phyloP scores from a whole-genome alignment of 1,140 invertebrate species.

The Eueides isabella region DNA sequence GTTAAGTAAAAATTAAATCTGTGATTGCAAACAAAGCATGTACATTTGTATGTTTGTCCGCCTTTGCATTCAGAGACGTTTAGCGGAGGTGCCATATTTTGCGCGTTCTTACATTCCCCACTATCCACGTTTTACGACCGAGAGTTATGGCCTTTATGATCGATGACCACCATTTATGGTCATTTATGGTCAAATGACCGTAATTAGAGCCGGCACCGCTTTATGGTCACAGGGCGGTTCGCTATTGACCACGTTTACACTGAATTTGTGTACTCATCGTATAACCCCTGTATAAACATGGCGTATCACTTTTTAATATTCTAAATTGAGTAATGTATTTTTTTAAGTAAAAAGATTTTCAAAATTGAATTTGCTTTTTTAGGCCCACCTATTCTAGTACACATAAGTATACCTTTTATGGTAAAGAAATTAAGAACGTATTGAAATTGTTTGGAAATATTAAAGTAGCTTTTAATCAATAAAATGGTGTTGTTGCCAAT shows the following conservation, averaged over 20 bases:
- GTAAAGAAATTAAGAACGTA: too few relatives aligned
- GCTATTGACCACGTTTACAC: constrained; percentile 65
- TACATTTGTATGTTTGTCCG: neutral
- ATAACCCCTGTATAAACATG: constrained; percentile 32
- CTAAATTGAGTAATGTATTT: neutral
- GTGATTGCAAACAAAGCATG: neutral
- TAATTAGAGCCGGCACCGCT: constrained; percentile 68
- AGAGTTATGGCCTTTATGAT: constrained; percentile 74
- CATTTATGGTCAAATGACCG: constrained; percentile 70
- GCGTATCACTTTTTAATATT: constrained; percentile 5
- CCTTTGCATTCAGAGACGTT: constrained; percentile 4
- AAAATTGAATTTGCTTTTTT: too few relatives aligned
- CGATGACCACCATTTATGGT: constrained; percentile 71
- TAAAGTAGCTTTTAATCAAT: too few relatives aligned
- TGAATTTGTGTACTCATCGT: constrained; percentile 45
- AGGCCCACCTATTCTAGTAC: too few relatives aligned
- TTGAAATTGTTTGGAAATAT: too few relatives aligned
- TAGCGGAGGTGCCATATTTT: constrained; percentile 51
- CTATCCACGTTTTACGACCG: constrained; percentile 55
- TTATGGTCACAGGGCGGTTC: constrained; percentile 61
- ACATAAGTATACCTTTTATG: too few relatives aligned
- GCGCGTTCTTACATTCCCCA: constrained; percentile 48
- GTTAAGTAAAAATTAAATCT: too few relatives aligned
- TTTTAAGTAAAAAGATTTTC: neutral
- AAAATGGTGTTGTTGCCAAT: too few relatives aligned